Evolutionary conservation across 30 jellyfish, hydroid and myxozoan genomes (phyloP).

Genomic region (Euphysa ruthae): DNA sequence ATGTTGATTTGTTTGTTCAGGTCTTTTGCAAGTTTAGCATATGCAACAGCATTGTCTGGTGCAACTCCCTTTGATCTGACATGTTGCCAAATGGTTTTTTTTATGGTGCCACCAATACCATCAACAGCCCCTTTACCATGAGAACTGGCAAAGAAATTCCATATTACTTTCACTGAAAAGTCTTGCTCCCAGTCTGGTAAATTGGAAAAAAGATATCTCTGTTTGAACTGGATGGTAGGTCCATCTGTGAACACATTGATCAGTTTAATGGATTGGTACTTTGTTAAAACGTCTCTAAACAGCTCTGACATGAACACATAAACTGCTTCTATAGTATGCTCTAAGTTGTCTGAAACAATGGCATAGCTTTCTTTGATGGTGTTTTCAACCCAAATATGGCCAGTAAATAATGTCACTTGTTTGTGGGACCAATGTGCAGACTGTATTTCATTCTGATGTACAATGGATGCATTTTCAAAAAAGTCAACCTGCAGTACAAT

Average conservation of each 20-base stretch:
- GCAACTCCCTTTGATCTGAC: slow-evolving; percentile 16
- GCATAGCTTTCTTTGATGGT: slow-evolving; percentile 37
- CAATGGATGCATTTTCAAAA: too few relatives aligned
- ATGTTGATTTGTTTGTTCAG: slow-evolving; percentile 28
- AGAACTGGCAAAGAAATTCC: too few relatives aligned
- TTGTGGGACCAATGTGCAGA: too few relatives aligned
- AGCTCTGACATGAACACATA: slow-evolving; percentile 38
- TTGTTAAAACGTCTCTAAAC: slow-evolving; percentile 3
- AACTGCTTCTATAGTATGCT: slow-evolving; percentile 21
- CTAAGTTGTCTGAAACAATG: slow-evolving; percentile 28
- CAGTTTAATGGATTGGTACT: slow-evolving; percentile 4
- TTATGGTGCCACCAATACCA: too few relatives aligned
- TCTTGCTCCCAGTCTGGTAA: too few relatives aligned
- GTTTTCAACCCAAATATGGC: too few relatives aligned
- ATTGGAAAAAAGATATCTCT: slow-evolving; percentile 34
- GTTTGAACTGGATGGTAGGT: slow-evolving; percentile 33
- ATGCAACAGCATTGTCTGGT: slow-evolving; percentile 17
- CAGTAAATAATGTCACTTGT: too few relatives aligned
- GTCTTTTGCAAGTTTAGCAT: slow-evolving; percentile 20
- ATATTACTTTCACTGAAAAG: too few relatives aligned
- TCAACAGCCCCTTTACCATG: too few relatives aligned
- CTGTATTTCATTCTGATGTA: too few relatives aligned
- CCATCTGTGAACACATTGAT: slow-evolving; percentile 34
- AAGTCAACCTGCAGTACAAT: too few relatives aligned
- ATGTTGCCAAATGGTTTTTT: too few relatives aligned